Conservation (phyloP, 2,797 vertebrate genomes). For the Protonibea diacanthus region DNA sequence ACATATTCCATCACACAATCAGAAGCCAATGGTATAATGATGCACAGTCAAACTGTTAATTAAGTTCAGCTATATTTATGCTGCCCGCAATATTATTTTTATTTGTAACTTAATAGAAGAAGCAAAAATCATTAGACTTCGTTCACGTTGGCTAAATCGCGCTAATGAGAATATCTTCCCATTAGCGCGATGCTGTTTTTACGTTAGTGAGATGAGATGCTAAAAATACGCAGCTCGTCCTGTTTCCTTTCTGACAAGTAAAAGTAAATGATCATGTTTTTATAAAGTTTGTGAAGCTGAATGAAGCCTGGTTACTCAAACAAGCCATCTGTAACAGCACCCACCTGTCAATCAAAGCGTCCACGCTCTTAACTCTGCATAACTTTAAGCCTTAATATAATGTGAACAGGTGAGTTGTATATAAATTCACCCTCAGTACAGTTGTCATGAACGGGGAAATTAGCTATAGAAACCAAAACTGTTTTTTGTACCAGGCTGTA, state of each 20-base stretch:
- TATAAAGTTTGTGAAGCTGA: too few relatives aligned
- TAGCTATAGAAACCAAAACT: too few relatives aligned
- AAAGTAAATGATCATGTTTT: neutral
- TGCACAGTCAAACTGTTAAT: neutral
- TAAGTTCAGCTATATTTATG: neutral
- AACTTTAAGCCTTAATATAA: too few relatives aligned
- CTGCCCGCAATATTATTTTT: neutral
- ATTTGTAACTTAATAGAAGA: neutral
- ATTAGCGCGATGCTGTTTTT: neutral
- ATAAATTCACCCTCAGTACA: too few relatives aligned
- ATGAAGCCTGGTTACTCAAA: too few relatives aligned
- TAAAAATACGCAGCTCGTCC: neutral
- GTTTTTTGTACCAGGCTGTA: too few relatives aligned
- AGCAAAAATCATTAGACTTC: neutral
- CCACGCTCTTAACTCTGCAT: too few relatives aligned
- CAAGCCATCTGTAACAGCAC: too few relatives aligned
- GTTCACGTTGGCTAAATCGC: neutral
- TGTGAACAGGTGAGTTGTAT: too few relatives aligned
- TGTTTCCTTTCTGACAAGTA: neutral
- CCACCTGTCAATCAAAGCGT: too few relatives aligned
- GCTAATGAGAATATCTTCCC: neutral
- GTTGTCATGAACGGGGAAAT: too few relatives aligned
- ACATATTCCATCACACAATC: neutral
- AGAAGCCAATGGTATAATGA: neutral
- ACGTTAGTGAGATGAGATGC: neutral